phyloP scores from a whole-genome alignment of 2,888 invertebrate species.

The Cyclophora albipunctata region DNA sequence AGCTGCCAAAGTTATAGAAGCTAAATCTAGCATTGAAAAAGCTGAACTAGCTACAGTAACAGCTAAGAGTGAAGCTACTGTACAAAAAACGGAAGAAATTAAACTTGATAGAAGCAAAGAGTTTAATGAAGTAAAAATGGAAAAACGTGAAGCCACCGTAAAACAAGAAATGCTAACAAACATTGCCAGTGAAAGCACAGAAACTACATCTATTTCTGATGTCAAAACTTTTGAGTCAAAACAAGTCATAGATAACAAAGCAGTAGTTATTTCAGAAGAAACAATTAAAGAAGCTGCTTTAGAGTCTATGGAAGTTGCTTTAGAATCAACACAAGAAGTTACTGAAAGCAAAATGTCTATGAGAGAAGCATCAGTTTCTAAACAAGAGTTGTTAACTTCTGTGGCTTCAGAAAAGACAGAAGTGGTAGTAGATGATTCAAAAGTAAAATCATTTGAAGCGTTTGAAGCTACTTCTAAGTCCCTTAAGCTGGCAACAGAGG shows the following conservation, averaged over 20 bases:
- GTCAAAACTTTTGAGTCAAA: conserved; percentile 14
- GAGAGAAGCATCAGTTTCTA: conserved; percentile 7
- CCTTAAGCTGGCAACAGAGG: conserved; percentile 21
- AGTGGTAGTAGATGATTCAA: conserved; percentile 20
- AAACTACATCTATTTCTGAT: conserved; percentile 3
- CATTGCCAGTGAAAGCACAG: conserved; percentile 5
- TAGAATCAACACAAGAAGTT: conserved; percentile 18
- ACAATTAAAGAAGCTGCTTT: conserved; percentile 7
- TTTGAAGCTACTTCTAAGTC: conserved; percentile 24
- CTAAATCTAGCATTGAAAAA: conserved; percentile 7
- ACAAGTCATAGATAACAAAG: conserved; percentile 15
- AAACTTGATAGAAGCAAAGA: background rate
- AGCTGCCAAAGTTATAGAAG: conserved; percentile 11
- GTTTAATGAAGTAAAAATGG: background rate
- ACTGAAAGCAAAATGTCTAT: conserved; percentile 14
- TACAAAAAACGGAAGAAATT: conserved; percentile 18
- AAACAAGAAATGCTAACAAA: conserved; percentile 3
- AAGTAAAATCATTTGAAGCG: conserved; percentile 21
- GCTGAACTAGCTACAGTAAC: conserved; percentile 1
- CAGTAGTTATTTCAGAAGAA: conserved; percentile 16
- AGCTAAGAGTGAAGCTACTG: conserved; percentile 8
- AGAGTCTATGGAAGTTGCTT: conserved; percentile 6
- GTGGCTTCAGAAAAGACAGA: conserved; percentile 24
- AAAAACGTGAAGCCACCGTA: conserved; percentile 1
- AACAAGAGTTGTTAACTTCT: conserved; percentile 16